These are phyloP conservation scores for Congeria kusceri DNA, from an alignment of 2,888 invertebrate species.

Conservation along the genomic window DNA sequence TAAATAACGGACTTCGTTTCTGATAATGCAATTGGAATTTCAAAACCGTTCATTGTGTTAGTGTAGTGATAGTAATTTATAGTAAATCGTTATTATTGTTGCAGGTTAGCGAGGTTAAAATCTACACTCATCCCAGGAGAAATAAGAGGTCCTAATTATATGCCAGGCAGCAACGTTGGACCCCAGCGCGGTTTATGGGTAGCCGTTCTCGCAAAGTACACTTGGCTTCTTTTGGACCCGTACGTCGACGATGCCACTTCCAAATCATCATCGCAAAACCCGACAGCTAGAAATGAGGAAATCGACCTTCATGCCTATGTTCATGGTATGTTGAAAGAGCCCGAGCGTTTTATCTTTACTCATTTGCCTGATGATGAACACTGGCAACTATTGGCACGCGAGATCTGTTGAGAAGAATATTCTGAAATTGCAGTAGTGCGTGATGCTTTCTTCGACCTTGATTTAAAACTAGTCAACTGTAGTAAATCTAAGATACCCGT, in stretches of 20 bases:
- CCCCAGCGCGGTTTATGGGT: constrained; percentile 47
- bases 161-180: constrained; percentile 35
- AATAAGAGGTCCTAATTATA: constrained; percentile 33
- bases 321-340: constrained; percentile 46
- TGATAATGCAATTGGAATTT: too few relatives aligned
- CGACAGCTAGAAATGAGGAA: not conserved
- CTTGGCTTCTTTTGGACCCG: constrained; percentile 57
- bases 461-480: constrained; percentile 37
- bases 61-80: not conserved
- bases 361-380: constrained; percentile 54
- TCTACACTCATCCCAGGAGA: constrained; percentile 49
- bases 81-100: constrained; percentile 10
- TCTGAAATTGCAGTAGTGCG: constrained; percentile 41
- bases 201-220: constrained; percentile 45
- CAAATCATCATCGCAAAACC: not conserved
- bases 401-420: constrained; percentile 39
- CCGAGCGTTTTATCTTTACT: constrained; percentile 55
- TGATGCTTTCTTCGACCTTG: constrained; percentile 42
- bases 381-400: constrained; percentile 59
- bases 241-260: constrained; percentile 8
- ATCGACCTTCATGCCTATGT: constrained; percentile 9
- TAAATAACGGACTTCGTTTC: too few relatives aligned
- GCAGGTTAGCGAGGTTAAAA: constrained; percentile 48
- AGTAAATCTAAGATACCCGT: constrained; percentile 28
- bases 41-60: too few relatives aligned